Evolutionary conservation across 2,797 vertebrate species (phyloP).

Genomic region (Petrocephalus sullivani): DNA sequence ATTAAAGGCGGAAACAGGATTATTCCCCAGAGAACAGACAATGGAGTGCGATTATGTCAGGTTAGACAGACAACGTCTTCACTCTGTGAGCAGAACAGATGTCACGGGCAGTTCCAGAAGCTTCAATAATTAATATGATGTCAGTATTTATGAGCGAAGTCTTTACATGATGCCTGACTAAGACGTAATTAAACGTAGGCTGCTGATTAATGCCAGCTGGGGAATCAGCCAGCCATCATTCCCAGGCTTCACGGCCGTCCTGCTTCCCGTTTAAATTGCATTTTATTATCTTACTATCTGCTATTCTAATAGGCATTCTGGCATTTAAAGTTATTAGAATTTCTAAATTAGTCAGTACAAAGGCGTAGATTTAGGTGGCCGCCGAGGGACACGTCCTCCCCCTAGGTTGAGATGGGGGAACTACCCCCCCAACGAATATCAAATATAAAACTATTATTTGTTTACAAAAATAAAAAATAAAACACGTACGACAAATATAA

Average conservation of each 20-base stretch:
- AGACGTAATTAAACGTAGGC: background rate
- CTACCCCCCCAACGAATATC: too few species aligned
- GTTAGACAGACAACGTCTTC: background rate
- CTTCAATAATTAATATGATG: slow-evolving; percentile 16
- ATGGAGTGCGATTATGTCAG: background rate
- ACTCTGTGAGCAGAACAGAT: slow-evolving; percentile 15
- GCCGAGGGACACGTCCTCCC: too few species aligned
- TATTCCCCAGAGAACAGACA: slow-evolving; percentile 16
- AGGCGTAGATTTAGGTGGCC: too few species aligned
- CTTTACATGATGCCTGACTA: background rate
- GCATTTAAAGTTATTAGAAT: background rate
- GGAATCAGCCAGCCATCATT: background rate
- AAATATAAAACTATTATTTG: too few species aligned
- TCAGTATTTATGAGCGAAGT: slow-evolving; percentile 21
- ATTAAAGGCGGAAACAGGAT: background rate
- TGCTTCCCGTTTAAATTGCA: background rate
- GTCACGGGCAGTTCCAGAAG: slow-evolving; percentile 16
- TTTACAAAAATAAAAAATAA: too few species aligned
- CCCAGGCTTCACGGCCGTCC: background rate
- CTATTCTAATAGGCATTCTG: background rate
- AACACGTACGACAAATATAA: too few species aligned
- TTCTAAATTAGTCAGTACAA: background rate
- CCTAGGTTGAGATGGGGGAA: too few species aligned
- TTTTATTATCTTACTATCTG: background rate
- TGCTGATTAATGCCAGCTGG: background rate